These are phyloP conservation scores for Microtus pennsylvanicus DNA, from an alignment of 2,113 vertebrate genomes.

Conservation along the genomic window DNA sequence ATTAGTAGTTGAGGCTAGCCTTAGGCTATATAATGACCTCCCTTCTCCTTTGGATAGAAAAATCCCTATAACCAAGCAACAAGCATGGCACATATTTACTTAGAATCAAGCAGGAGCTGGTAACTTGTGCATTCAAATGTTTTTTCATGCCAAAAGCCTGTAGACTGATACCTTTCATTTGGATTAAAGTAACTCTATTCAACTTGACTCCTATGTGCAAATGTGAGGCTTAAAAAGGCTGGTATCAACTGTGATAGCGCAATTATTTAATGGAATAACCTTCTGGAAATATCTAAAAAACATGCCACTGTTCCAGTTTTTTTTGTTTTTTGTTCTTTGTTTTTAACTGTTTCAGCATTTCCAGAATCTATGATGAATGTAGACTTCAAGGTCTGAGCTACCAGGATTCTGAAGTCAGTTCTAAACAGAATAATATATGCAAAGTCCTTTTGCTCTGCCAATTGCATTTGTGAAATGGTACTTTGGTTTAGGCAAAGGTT, in stretches of 20 bases:
- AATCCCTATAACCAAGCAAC: background rate
- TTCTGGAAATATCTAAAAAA: slow-evolving; percentile 26
- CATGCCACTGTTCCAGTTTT: background rate
- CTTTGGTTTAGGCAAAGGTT: slow-evolving; percentile 12
- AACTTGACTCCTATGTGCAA: background rate
- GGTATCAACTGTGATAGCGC: background rate
- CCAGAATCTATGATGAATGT: background rate
- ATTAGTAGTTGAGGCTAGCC: background rate
- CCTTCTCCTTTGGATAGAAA: background rate
- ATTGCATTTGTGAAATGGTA: background rate
- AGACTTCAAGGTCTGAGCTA: background rate
- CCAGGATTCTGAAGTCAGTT: background rate
- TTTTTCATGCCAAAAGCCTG: background rate
- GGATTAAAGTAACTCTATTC: slow-evolving; percentile 18
- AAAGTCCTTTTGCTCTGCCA: slow-evolving; percentile 19
- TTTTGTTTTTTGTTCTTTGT: too few relatives aligned
- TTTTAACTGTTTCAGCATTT: background rate
- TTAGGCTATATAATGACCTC: background rate
- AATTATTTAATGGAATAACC: slow-evolving; percentile 36
- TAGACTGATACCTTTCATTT: background rate
- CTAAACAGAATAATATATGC: slow-evolving; percentile 21
- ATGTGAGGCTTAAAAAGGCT: slow-evolving; percentile 28
- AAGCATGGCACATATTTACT: background rate
- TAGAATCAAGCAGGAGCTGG: background rate
- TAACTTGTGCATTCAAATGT: background rate